A percentile compares a stretch with the other conserved stretches of the same genome.
These are phyloP conservation scores for Coremacera marginata DNA, from an alignment of 2,888 invertebrate genomes.

Conservation along the genomic window DNA sequence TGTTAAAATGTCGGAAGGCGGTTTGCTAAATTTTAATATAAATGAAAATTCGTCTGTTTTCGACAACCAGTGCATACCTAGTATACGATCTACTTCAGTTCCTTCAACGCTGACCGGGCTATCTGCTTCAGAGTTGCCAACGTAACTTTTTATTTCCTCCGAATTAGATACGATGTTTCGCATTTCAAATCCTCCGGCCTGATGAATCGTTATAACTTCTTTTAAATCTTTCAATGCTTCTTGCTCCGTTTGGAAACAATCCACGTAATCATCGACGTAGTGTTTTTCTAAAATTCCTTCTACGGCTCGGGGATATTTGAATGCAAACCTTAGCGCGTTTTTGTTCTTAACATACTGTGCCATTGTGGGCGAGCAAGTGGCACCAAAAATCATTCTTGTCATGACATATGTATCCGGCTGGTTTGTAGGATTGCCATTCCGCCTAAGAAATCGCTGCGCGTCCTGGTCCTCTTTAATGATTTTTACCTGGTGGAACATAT, in stretches of 20 bases:
- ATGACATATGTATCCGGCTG: conserved; percentile 28
- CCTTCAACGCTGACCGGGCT: background rate
- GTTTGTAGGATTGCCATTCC: conserved; percentile 35
- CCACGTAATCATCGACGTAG: too few relatives aligned
- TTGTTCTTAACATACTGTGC: too few relatives aligned
- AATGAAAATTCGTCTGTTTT: conserved; percentile 25
- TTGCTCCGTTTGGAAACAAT: background rate
- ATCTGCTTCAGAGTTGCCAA: background rate
- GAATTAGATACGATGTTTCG: too few relatives aligned
- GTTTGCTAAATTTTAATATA: conserved; percentile 35
- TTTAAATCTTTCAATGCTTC: too few relatives aligned
- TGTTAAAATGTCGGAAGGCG: conserved; percentile 24
- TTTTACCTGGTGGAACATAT: conserved; percentile 22
- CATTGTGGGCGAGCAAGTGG: too few relatives aligned
- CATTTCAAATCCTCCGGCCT: too few relatives aligned
- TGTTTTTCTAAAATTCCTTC: too few relatives aligned
- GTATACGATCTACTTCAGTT: background rate
- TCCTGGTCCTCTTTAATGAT: conserved; percentile 34
- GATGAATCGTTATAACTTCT: too few relatives aligned
- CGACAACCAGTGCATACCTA: conserved; percentile 41
- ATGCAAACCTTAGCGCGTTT: background rate
- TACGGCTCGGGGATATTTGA: background rate
- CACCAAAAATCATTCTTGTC: too few relatives aligned
- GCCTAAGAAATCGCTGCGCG: conserved; percentile 37
- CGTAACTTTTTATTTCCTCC: background rate